Conservation (phyloP, 2,113 vertebrate species). For the Apodemus speciosus region DNA sequence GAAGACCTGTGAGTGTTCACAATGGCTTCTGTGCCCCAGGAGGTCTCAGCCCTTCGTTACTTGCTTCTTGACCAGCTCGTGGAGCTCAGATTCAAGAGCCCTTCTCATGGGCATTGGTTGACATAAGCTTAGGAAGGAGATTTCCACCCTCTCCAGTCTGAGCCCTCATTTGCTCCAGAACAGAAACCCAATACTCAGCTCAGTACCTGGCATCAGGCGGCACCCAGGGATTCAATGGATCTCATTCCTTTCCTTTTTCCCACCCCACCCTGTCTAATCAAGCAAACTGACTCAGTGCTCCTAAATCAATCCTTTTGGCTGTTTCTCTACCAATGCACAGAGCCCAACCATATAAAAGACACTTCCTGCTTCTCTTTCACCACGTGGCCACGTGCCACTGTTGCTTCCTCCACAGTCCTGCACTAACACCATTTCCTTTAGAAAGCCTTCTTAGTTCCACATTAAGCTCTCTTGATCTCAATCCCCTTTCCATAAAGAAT, state of each 20-base stretch:
- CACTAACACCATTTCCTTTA: neutral
- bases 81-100: neutral
- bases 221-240: neutral
- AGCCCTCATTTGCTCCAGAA: neutral
- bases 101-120: neutral
- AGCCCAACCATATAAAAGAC: fast-evolving
- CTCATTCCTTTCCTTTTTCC: neutral
- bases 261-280: neutral
- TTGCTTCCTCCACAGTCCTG: neutral
- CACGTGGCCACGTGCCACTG: fast-evolving
- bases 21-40: neutral
- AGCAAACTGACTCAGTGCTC: neutral
- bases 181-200: neutral
- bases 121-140: neutral
- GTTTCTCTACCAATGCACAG: neutral
- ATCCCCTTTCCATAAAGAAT: neutral
- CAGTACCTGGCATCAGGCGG: neutral
- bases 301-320: neutral
- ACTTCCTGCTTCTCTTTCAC: neutral
- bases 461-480: neutral
- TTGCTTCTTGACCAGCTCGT: neutral
- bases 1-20: fast-evolving
- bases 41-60: fast-evolving
- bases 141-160: neutral
- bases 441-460: neutral